These are phyloP conservation scores for Pherbina coryleti DNA, from an alignment of 2,888 invertebrate species.

Conservation along the genomic window DNA sequence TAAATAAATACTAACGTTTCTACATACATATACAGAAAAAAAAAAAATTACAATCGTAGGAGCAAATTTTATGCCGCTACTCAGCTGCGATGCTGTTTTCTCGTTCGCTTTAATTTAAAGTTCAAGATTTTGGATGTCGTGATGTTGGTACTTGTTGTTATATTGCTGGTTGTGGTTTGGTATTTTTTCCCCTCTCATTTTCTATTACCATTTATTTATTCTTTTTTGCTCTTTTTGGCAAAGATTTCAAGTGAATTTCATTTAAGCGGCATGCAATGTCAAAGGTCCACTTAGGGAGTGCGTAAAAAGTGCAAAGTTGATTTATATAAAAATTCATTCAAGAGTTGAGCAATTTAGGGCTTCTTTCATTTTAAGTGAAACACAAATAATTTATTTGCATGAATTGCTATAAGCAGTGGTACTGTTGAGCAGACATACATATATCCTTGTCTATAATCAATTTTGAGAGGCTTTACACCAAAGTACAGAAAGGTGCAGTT, in stretches of 20 bases:
- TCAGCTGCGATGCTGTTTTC: not conserved
- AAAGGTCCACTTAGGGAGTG: constrained; percentile 24
- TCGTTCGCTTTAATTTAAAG: constrained; percentile 48
- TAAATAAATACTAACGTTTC: not conserved
- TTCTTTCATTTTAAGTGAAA: too few species aligned
- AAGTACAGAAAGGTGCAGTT: too few species aligned
- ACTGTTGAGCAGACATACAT: too few species aligned
- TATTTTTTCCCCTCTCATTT: constrained; percentile 19
- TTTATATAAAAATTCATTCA: too few species aligned
- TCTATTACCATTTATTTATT: not conserved
- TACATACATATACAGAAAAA: not conserved
- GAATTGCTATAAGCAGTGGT: too few species aligned
- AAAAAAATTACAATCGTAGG: not conserved
- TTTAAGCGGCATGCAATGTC: constrained; percentile 36
- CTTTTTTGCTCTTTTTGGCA: constrained; percentile 11
- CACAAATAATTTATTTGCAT: too few species aligned
- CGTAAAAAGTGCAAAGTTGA: not conserved
- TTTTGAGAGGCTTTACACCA: too few species aligned
- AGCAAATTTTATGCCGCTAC: constrained; percentile 7
- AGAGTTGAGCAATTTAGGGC: too few species aligned
- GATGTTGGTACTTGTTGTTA: constrained; percentile 28
- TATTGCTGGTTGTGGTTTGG: constrained; percentile 25
- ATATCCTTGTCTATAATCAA: too few species aligned
- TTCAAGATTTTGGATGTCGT: constrained; percentile 47
- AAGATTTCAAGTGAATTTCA: constrained; percentile 10